Evolutionary conservation across 2,888 invertebrate genomes (phyloP), one percentile per base, ranked within the genome.

Genomic region (Pachycephus smyrnensis): DNA sequence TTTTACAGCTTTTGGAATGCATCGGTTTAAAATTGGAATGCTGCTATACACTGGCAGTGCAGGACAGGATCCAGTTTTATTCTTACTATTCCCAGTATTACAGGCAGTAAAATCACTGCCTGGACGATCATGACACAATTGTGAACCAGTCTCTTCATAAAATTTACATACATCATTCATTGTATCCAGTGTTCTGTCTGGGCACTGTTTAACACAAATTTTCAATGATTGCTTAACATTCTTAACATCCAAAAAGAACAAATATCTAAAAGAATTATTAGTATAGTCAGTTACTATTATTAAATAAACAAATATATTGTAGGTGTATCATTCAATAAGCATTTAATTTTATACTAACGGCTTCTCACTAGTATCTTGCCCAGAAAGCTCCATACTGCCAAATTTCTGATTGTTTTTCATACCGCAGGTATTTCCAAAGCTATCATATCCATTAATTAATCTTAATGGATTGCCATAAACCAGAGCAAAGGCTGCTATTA

Each of bases 381-480:
- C 98, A 33, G 98, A 96, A 75, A 96, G 91, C 4, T 95, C 94
- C 88, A 96, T 94, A 83, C 95, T 94, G 12, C 94, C 94, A 81
- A 96, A 94, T 83, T 94, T 94, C 84, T 95, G 95, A 91, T 98
- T 98, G 83, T 92, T 93, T 86, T 95, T 94, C 35, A 96, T 95
- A 30, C 98, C 98, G 91, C 98, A 99, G 55, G 97, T 97, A 90
- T 98, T 98, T 12, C 98, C 98, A 93, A 97, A 98, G 78, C 97
- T 97, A 91, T 98, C 98, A 91, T 96, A 97, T 31, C 98, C 98
- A 93, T 97, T 97, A 81, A 97, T 95, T 71, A 98, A 94, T 82
- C 97, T 94, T 86, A 95, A 92, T 0, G 98, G 97, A 92, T 97
- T 96, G 31, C 97, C 98, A 90, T 96, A 97, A 1, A 97, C 96